Evolutionary conservation across 2,113 vertebrate genomes (phyloP), one percentile per base, ranked within the genome.

Genomic region (Casuarius casuarius): DNA sequence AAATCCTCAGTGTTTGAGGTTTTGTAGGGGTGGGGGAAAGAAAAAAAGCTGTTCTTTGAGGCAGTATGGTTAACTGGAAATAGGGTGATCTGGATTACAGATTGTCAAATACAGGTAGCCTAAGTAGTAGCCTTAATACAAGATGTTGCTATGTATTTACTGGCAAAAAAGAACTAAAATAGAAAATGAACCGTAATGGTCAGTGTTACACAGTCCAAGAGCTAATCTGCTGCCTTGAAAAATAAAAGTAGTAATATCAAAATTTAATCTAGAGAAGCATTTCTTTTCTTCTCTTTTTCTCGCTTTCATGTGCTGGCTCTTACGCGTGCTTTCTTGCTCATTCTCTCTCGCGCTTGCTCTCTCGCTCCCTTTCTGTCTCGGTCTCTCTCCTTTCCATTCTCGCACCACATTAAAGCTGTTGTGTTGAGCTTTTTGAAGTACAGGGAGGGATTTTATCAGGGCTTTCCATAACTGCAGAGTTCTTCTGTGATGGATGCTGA

Each of bases 371-470:
- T 94, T 16, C 0, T 58, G 29, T 31, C 56, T 29, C 29, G 31
- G 9, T 59, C 31, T 78, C 84, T 94, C 68, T 65, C 87, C 91
- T 52, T 95, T 89, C 48, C 38, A 61, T 92, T 63, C 49, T 73
- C 11, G 14, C 67, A 48, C 88, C 91, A 65, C 93, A 81, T 44
- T 73, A 61, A 81, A 92, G 92, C 46, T 87, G 56, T 86, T 48
- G 2, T 61, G 84, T 38, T 79, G 48, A 22, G 87, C 83, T 72
- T 96, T 96, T 95, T 93, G 83, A 84, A 91, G 88, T 95, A 90
- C 87, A 96, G 95, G 92, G 87, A 96, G 93, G 68, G 94, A 93
- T 91, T 92, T 97, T 97, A 97, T 97, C 97, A 94, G 78, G 79
- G 63, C 40, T 96, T 96, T 89, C 82, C 78, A 84, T 92, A 94